Percentiles rank a stretch among this genome's conserved stretches.
Evolutionary conservation across 2,888 invertebrate genomes (phyloP).

Genomic region (Miltochrista miniata): DNA sequence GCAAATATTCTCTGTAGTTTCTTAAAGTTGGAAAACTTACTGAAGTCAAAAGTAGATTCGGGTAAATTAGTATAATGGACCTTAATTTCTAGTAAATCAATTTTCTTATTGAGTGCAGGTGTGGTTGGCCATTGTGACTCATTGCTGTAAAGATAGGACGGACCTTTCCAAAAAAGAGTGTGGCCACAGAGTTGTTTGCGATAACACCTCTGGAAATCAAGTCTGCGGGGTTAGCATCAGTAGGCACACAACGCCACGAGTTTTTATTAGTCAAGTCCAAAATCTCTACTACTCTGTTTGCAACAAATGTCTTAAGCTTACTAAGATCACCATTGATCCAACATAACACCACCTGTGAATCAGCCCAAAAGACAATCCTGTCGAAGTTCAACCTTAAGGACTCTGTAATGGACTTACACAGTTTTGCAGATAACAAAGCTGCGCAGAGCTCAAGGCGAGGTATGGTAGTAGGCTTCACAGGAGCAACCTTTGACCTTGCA

Average conservation of each 20-base stretch:
- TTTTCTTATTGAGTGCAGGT: no score
- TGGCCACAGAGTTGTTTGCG: background rate
- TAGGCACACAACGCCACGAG: background rate
- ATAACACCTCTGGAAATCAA: background rate
- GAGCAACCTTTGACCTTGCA: slow-evolving; percentile 35
- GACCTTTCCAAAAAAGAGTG: background rate
- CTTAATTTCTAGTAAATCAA: no score
- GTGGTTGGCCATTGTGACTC: background rate
- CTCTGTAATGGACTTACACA: background rate
- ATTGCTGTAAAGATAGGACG: background rate
- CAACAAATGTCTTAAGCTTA: background rate
- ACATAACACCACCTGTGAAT: background rate
- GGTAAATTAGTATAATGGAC: no score
- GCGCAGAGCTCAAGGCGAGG: slow-evolving; percentile 38
- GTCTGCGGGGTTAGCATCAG: background rate
- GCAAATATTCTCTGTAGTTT: no score
- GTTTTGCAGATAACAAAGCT: slow-evolving; percentile 17
- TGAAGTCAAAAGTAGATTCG: no score
- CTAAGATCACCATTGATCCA: background rate
- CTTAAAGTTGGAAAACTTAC: no score
- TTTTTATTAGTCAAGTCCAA: background rate
- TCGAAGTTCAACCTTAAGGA: background rate
- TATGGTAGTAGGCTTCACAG: slow-evolving; percentile 34
- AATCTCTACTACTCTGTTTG: background rate
- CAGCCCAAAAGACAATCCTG: background rate